Percentiles rank a stretch among this genome's conserved stretches.
Conservation (phyloP, 1,140 invertebrate species). For the Sinella curviseta region DNA sequence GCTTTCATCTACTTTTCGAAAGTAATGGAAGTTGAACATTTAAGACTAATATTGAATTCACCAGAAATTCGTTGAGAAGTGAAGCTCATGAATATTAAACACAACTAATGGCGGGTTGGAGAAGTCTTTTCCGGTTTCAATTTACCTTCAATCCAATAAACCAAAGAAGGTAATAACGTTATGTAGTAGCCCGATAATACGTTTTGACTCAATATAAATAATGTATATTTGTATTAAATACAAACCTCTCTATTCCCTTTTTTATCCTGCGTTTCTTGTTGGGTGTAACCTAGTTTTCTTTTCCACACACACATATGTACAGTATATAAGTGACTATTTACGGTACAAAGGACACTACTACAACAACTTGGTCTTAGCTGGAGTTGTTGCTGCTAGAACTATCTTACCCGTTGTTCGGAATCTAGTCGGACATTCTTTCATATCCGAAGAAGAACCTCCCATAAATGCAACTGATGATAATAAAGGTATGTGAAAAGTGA, state of each 20-base stretch:
- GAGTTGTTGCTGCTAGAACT: too few species aligned
- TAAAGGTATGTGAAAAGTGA: neutral
- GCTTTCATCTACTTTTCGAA: too few species aligned
- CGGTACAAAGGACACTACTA: neutral
- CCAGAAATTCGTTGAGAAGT: too few species aligned
- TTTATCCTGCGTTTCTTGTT: neutral
- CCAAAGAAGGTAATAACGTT: too few species aligned
- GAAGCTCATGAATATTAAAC: too few species aligned
- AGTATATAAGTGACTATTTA: too few species aligned
- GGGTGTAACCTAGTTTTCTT: neutral
- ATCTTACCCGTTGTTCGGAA: neutral
- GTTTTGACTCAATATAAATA: neutral
- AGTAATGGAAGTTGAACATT: too few species aligned
- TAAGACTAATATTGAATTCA: too few species aligned
- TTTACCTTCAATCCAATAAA: too few species aligned
- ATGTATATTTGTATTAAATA: neutral
- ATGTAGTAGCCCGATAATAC: too few species aligned
- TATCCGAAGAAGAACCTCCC: constrained; percentile 5
- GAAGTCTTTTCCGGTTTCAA: too few species aligned
- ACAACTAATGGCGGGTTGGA: too few species aligned
- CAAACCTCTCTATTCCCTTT: neutral
- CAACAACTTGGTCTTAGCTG: neutral
- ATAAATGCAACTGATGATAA: neutral
- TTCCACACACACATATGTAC: neutral
- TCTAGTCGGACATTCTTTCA: neutral